Base-by-base conservation (phyloP, 1,140 invertebrate species). In the Cotesia chilonis region DNA sequence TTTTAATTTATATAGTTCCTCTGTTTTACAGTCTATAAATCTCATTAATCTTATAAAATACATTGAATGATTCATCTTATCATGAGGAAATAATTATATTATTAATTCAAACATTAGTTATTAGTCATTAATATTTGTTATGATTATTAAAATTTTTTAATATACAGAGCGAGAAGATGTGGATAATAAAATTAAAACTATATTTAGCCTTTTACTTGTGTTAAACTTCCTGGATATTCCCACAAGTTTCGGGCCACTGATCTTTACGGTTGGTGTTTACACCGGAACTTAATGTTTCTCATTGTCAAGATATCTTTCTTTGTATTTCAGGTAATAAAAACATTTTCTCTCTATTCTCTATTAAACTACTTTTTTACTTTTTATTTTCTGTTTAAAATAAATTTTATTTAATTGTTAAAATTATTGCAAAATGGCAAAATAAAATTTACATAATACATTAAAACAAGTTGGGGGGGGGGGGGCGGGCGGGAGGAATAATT, bases 181-280 rank as follows among this genome's bases (percentile, higher is more conserved):
- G 41, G 6, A 10, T 14, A 14, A 7, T 47, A 47, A 47, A 47
- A 47, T 47, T 47, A 47, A 47, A 9, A 47, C 41, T 47, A 2
- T 47, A 9, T 47, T 7, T 47, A 28, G 28, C 28, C 5, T 47
- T 47, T 47, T 7, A 47, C 36, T 41, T 14, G 14, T 64, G 6
- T 35, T 1, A 5, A 37, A 55, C 52, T 55, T 68, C 66, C 66
- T 51, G 52, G 14, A 68, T 52, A 66, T 66, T 52, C 38, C 47
- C 28, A 55, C 7, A 14, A 70, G 73, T 74, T 74, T 74, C 73
- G 73, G 73, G 73, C 73, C 73, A 74, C 73, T 74, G 73, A 74
- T 74, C 65, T 74, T 74, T 74, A 71, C 66, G 73, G 64, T 71
- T 51, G 70, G 73, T 35, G 67, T 55, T 17, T 14, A 52, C 63